phyloP scores from a whole-genome alignment of 2,797 vertebrate genomes.

The Lutjanus argentimaculatus region DNA sequence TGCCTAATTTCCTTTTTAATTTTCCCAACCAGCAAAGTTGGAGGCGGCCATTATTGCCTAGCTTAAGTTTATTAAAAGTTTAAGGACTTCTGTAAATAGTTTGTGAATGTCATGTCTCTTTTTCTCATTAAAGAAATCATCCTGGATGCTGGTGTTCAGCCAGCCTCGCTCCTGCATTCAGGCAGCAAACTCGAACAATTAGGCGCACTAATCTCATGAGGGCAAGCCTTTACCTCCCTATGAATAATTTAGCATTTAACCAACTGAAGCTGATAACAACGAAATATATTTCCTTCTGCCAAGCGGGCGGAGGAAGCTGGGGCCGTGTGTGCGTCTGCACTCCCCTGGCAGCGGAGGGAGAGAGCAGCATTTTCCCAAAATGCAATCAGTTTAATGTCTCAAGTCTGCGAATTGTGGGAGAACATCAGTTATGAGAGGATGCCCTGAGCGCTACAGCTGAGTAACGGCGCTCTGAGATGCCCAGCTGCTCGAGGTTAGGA shows the following conservation, averaged over 20 bases:
- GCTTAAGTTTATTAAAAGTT: conserved; percentile 54
- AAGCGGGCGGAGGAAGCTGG: conserved; percentile 27
- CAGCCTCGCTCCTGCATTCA: conserved; percentile 47
- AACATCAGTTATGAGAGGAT: conserved; percentile 50
- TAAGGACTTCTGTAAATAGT: conserved; percentile 42
- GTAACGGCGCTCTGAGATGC: conserved; percentile 43
- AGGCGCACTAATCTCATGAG: conserved; percentile 75
- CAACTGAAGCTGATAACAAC: conserved; percentile 73
- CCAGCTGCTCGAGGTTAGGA: conserved; percentile 16
- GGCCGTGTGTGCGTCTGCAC: conserved; percentile 39
- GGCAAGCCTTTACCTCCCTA: conserved; percentile 72
- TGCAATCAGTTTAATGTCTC: conserved; percentile 67
- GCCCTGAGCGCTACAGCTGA: conserved; percentile 6
- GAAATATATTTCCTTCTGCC: conserved; percentile 66
- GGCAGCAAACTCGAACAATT: conserved; percentile 76
- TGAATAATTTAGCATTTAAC: conserved; percentile 82
- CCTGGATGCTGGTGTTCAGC: conserved; percentile 50
- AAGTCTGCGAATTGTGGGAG: conserved; percentile 37
- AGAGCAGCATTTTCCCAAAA: conserved; percentile 43
- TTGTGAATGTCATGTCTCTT: conserved; percentile 49
- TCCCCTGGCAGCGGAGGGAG: conserved; percentile 45
- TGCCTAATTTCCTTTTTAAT: conserved; percentile 10
- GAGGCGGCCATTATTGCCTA: conserved; percentile 16
- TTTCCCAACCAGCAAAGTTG: conserved; percentile 19
- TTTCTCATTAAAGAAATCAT: conserved; percentile 64